Conservation (phyloP, 2,113 vertebrate species). For the Rallus limicola region DNA sequence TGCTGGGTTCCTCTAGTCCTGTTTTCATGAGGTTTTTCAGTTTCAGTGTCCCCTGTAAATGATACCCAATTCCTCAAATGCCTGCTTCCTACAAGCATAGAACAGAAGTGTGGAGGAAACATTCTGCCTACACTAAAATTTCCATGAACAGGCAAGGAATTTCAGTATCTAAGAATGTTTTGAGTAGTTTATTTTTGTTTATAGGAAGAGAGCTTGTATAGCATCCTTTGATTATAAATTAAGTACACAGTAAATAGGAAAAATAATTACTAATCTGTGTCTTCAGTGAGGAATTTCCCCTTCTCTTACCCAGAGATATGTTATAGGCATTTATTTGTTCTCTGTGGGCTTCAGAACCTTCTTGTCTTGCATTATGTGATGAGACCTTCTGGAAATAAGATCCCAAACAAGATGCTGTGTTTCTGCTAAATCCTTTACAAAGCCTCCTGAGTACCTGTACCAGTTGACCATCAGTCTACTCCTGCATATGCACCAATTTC, state of each 20-base stretch:
- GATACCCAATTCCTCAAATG: neutral
- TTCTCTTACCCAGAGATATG: neutral
- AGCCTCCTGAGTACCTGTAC: neutral
- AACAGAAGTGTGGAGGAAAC: neutral
- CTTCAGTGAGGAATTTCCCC: neutral
- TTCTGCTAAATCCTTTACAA: neutral
- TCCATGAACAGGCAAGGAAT: neutral
- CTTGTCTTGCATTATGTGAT: neutral
- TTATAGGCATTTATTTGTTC: neutral
- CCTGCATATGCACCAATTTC: neutral
- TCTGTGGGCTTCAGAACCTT: neutral
- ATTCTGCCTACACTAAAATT: neutral
- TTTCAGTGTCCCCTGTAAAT: neutral
- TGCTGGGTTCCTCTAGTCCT: neutral
- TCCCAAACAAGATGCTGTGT: neutral
- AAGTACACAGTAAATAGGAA: neutral
- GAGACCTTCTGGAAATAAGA: neutral
- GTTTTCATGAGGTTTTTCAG: neutral
- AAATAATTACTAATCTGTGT: neutral
- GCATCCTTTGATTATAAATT: neutral
- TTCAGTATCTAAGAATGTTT: neutral
- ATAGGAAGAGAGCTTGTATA: neutral
- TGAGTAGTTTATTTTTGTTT: neutral
- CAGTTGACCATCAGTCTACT: neutral
- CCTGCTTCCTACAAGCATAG: neutral